Evolutionary conservation across 2,797 vertebrate species (phyloP).

Genomic region (Muraenolepis orangiensis): DNA sequence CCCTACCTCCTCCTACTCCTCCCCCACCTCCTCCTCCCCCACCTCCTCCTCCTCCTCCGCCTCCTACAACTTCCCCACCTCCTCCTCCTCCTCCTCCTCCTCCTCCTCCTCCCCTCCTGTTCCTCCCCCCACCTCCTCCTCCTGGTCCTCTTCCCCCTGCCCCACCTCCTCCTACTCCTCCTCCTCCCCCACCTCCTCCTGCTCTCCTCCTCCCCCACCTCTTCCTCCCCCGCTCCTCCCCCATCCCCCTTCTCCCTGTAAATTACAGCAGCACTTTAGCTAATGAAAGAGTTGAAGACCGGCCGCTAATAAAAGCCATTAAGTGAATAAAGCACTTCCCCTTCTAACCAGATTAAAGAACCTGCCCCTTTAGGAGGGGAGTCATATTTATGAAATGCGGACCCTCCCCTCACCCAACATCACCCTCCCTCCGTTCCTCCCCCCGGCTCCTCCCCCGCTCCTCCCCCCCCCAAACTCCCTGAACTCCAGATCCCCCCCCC

Average conservation of each 20-base stretch:
- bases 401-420: too few species aligned
- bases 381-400: constrained; percentile 88
- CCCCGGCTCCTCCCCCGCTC: constrained; percentile 44
- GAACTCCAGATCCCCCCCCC: constrained; percentile 66
- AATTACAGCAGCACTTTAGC: constrained; percentile 88
- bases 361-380: constrained; percentile 66
- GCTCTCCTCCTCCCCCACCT: too few species aligned
- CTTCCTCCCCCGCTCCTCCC: constrained; percentile 33
- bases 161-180: too few species aligned
- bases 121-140: too few species aligned
- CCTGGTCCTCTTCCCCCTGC: too few species aligned
- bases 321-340: constrained; percentile 87
- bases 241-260: constrained; percentile 71
- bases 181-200: too few species aligned
- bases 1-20: constrained; percentile 32
- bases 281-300: constrained; percentile 87
- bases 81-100: too few species aligned
- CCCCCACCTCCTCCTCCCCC: constrained; percentile 56
- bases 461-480: constrained; percentile 57
- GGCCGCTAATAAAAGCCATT: constrained; percentile 87
- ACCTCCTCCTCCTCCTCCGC: too few species aligned
- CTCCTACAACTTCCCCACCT: too few species aligned
- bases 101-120: too few species aligned
- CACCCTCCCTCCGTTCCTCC: constrained; percentile 54
- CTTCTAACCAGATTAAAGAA: constrained; percentile 86